Percentiles rank a stretch among this genome's conserved stretches.
Evolutionary conservation across 2,797 vertebrate genomes (phyloP).

Genomic region (Pseudotriccus pelzelni): DNA sequence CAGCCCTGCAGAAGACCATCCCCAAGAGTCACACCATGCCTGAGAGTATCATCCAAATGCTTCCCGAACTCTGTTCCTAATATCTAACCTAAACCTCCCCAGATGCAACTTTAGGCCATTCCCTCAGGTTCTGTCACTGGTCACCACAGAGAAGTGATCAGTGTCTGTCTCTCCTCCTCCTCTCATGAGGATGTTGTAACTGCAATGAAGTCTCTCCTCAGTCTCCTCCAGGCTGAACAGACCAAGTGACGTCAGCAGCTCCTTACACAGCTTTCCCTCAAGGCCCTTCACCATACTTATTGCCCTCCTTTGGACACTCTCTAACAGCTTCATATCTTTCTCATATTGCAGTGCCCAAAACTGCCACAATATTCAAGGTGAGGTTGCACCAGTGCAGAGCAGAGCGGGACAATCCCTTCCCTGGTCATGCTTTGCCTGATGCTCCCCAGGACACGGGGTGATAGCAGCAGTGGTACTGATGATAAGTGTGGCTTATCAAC

Average conservation of each 20-base stretch:
- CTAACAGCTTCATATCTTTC: neutral
- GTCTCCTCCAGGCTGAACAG: neutral
- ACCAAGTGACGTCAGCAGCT: neutral
- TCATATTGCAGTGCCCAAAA: neutral
- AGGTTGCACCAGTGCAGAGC: neutral
- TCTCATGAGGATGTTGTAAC: neutral
- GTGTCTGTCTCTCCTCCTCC: neutral
- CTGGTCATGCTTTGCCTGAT: neutral
- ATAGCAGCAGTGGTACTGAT: no score
- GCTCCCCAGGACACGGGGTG: neutral
- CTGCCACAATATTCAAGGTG: neutral
- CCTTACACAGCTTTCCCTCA: neutral
- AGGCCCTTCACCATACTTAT: neutral
- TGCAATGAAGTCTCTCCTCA: neutral
- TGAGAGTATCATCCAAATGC: neutral
- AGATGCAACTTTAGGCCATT: neutral
- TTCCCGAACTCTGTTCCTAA: neutral
- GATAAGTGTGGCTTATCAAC: no score
- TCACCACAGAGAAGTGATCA: neutral
- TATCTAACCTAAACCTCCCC: neutral
- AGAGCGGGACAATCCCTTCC: neutral
- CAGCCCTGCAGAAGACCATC: neutral
- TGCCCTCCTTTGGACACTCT: neutral
- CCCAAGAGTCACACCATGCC: neutral
- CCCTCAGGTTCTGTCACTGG: neutral